Conservation (phyloP, 2,113 vertebrate species). For the Arizona elegans region DNA sequence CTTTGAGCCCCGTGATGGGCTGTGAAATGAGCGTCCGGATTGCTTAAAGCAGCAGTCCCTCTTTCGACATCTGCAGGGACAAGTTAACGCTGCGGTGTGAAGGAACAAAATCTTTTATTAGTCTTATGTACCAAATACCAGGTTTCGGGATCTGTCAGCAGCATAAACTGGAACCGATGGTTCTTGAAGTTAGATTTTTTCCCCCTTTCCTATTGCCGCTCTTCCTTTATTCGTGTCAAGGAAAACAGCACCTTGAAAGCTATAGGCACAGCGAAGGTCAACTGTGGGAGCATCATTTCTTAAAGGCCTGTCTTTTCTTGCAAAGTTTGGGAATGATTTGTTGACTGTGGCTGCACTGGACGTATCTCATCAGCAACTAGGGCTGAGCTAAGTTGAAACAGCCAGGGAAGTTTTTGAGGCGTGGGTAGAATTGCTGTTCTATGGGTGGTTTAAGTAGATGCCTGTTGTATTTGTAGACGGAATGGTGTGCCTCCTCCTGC, state of each 20-base stretch:
- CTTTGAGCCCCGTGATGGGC: neutral
- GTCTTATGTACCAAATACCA: neutral
- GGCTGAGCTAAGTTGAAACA: neutral
- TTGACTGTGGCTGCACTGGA: neutral
- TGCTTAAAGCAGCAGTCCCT: neutral
- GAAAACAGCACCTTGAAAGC: neutral
- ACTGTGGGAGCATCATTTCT: no score
- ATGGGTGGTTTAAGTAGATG: neutral
- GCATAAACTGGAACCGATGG: neutral
- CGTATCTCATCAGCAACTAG: neutral
- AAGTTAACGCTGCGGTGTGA: no score
- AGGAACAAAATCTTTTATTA: neutral
- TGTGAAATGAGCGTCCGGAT: neutral
- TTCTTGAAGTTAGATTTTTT: neutral
- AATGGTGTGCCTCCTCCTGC: neutral
- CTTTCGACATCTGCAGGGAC: neutral
- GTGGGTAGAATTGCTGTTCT: neutral
- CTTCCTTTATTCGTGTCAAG: neutral
- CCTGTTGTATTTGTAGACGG: slow-evolving; percentile 10
- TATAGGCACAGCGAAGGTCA: neutral
- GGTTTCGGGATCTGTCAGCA: neutral
- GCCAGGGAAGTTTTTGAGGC: neutral
- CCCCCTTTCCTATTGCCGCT: neutral
- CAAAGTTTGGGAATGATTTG: neutral
- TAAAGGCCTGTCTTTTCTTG: neutral